phyloP scores from a whole-genome alignment of 2,113 vertebrate genomes.

The Nyctereutes procyonoides region DNA sequence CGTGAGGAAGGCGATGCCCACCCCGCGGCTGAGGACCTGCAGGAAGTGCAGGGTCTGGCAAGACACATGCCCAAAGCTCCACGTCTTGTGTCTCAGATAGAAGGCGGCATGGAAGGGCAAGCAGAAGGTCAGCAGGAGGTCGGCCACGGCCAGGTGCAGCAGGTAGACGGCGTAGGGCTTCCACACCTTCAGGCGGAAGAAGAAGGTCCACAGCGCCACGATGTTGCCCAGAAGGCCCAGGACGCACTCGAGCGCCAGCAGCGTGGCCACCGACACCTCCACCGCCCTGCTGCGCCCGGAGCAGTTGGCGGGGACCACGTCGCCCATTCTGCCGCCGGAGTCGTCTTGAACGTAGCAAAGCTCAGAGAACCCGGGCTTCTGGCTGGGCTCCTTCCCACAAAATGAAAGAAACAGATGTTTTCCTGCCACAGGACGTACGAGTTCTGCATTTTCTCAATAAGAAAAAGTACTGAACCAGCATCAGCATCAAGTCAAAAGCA shows the following conservation, averaged over 20 bases:
- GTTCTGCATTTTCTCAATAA: background rate
- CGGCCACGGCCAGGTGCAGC: conserved; percentile 80
- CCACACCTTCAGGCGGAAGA: conserved; percentile 83
- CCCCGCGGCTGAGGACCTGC: conserved; percentile 75
- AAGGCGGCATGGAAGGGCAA: conserved; percentile 82
- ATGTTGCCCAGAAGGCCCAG: conserved; percentile 82
- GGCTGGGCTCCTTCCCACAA: rapidly evolving
- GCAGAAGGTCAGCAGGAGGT: conserved; percentile 77
- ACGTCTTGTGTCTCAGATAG: conserved; percentile 60
- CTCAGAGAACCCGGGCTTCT: background rate
- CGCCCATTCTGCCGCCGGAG: background rate
- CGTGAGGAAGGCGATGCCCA: conserved; percentile 83
- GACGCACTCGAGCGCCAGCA: conserved; percentile 72
- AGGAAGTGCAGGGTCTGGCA: conserved; percentile 77
- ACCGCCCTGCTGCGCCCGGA: rapidly evolving
- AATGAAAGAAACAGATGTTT: rapidly evolving
- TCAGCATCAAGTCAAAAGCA: background rate
- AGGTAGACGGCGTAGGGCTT: conserved; percentile 82
- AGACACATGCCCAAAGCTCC: background rate
- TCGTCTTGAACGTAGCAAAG: rapidly evolving
- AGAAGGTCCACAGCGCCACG: conserved; percentile 83
- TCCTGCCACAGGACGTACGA: background rate
- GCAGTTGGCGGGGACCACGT: background rate
- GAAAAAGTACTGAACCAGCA: background rate
- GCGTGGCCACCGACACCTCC: background rate